These are phyloP conservation scores for Diloba caeruleocephala DNA, from an alignment of 2,888 invertebrate genomes.

Conservation along the genomic window DNA sequence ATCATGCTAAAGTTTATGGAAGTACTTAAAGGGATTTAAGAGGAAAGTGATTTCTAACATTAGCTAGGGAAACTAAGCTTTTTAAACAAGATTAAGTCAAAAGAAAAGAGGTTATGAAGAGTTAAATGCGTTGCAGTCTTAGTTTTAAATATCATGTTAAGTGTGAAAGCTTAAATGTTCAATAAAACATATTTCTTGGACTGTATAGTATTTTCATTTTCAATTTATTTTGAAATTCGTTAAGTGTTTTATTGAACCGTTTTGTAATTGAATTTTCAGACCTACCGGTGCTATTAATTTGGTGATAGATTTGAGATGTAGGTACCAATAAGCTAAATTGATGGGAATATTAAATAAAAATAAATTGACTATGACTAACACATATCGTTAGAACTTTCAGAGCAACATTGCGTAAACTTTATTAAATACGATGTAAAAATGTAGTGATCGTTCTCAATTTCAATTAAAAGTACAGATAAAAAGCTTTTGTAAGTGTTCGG, in stretches of 20 bases:
- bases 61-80: background rate
- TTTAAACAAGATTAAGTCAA: background rate
- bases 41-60: slow-evolving; percentile 7
- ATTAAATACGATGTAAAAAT: no score
- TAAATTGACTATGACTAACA: slow-evolving; percentile 32
- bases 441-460: background rate
- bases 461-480: slow-evolving; percentile 23
- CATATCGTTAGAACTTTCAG: slow-evolving; percentile 1
- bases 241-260: slow-evolving; percentile 22
- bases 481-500: slow-evolving; percentile 24
- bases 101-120: no score
- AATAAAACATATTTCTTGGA: no score
- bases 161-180: no score
- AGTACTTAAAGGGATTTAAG: slow-evolving; percentile 9
- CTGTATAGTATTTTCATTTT: background rate
- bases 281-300: slow-evolving; percentile 27
- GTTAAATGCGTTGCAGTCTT: no score
- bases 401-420: no score
- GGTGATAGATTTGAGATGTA: slow-evolving; percentile 22
- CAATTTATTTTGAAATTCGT: slow-evolving; percentile 5
- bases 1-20: slow-evolving; percentile 29
- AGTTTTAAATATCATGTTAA: no score
- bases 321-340: slow-evolving; percentile 24
- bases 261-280: slow-evolving; percentile 31
- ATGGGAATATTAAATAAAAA: slow-evolving; percentile 33